Evolutionary conservation across 2,797 vertebrate species (phyloP).

Genomic region (Vespertilio murinus): DNA sequence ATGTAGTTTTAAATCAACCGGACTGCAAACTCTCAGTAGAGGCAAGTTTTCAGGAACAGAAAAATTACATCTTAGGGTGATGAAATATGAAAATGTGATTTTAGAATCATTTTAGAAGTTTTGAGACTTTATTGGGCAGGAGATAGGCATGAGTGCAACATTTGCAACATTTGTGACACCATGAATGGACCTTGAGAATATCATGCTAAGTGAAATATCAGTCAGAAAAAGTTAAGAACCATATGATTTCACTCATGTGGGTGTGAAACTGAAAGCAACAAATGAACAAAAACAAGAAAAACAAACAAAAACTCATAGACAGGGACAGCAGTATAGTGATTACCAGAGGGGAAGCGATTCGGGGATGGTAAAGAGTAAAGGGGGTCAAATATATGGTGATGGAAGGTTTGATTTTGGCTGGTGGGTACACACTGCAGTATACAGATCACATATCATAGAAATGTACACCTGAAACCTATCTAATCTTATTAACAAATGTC

Average conservation of each 20-base stretch:
- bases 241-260: neutral
- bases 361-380: neutral
- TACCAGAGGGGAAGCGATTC: neutral
- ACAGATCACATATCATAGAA: neutral
- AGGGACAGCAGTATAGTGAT: neutral
- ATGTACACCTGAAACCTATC: neutral
- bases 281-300: neutral
- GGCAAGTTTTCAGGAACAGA: neutral
- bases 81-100: constrained; percentile 16
- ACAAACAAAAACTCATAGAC: neutral
- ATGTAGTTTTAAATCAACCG: constrained; percentile 12
- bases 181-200: neutral
- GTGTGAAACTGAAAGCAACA: neutral
- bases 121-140: neutral
- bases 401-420: neutral
- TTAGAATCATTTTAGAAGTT: constrained; percentile 3
- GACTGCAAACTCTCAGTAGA: neutral
- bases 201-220: neutral
- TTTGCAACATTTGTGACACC: neutral
- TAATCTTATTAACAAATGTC: neutral
- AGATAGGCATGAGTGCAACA: neutral
- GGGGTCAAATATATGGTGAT: neutral
- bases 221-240: neutral
- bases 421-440: neutral
- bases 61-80: neutral